Evolutionary conservation across 1,140 invertebrate genomes (phyloP).

Genomic region (Listronotus bonariensis): DNA sequence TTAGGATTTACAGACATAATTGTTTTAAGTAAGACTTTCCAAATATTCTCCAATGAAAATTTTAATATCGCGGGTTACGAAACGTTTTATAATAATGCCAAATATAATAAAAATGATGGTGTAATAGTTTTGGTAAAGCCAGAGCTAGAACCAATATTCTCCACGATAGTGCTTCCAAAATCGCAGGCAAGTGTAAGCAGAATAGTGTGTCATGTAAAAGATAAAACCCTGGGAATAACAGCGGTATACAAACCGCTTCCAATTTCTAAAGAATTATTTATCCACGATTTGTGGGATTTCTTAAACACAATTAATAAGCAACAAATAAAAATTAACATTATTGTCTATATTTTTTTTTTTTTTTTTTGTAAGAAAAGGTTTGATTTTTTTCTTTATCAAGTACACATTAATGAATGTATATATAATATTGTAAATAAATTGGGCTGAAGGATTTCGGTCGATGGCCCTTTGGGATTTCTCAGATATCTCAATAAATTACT

Average conservation of each 20-base stretch:
- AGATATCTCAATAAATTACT: no score
- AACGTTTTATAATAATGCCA: background rate
- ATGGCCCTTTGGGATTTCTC: no score
- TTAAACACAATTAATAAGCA: background rate
- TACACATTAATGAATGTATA: no score
- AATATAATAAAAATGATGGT: conserved; percentile 4
- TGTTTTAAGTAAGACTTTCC: background rate
- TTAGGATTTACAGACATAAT: background rate
- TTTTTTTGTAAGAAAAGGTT: no score
- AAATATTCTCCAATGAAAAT: background rate
- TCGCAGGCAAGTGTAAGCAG: background rate
- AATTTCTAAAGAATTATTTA: background rate
- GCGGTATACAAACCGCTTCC: background rate
- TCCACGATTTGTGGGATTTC: background rate
- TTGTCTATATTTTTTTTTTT: no score
- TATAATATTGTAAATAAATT: no score
- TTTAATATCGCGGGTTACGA: background rate
- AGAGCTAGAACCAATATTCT: background rate
- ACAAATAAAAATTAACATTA: no score
- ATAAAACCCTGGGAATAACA: background rate
- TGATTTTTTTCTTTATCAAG: no score
- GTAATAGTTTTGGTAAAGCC: background rate
- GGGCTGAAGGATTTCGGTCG: no score
- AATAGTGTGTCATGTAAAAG: background rate
- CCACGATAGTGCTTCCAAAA: background rate